These are phyloP conservation scores for Sigmodon hispidus DNA, from an alignment of 2,113 vertebrate species.

Conservation along the genomic window DNA sequence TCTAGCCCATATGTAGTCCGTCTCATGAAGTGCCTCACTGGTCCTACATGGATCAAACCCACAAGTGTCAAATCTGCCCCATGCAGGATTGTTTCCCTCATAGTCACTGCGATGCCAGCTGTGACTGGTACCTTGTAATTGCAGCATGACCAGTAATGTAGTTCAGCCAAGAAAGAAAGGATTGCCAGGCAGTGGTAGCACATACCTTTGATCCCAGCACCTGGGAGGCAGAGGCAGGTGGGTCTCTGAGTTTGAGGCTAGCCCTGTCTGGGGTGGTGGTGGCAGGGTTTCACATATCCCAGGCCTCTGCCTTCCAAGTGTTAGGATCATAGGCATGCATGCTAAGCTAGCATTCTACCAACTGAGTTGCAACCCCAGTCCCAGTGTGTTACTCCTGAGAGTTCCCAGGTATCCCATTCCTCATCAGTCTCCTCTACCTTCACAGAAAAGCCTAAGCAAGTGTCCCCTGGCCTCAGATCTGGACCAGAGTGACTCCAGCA, in stretches of 20 bases:
- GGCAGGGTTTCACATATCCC: neutral
- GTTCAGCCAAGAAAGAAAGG: neutral
- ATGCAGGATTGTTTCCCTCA: neutral
- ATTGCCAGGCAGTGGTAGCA: neutral
- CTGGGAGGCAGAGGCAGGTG: neutral
- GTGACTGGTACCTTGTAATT: neutral
- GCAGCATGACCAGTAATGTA: too few species aligned
- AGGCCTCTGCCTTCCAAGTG: neutral
- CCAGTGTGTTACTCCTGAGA: too few species aligned
- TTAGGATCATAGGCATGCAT: too few species aligned
- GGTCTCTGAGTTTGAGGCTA: neutral
- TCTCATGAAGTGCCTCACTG: neutral
- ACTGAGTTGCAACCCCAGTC: neutral
- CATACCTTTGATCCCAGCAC: neutral
- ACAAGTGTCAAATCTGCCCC: neutral
- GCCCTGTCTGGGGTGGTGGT: neutral
- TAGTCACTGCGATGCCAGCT: neutral
- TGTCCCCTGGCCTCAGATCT: neutral
- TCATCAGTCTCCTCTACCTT: neutral
- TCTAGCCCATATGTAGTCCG: neutral
- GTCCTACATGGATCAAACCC: neutral
- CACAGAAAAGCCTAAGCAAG: neutral
- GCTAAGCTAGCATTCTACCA: neutral
- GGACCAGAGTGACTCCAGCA: neutral
- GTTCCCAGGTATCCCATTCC: neutral